Base-by-base conservation (phyloP, 2,113 vertebrate genomes). In the Centropus bengalensis region DNA sequence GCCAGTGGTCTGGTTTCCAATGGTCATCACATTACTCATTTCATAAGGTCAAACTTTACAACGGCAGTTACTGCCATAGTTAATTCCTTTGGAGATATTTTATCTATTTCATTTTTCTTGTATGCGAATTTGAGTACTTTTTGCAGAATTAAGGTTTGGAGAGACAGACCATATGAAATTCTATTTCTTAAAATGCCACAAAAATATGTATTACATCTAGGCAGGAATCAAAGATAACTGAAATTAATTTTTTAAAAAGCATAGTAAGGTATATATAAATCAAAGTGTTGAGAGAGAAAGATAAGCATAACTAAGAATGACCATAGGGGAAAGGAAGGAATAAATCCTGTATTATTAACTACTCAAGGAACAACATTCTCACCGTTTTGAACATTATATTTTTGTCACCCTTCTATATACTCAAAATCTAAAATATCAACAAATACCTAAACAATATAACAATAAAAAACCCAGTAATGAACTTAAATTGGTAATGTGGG, bases 21-120 rank as follows among this genome's bases (percentile, higher is more conserved):
- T 4, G 3, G 88, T 92, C 86, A 63, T 96, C 70, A 12, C 67
- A 49, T 96, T 94, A 60, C 15, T 76, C 49, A 70, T 97, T 97
- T 97, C 96, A 97, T 97, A 97, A 98, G 97, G 97, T 97, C 97
- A 97, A 82, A 97, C n/a, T 98, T 98, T 98, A 98, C 84, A 97
- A 85, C 71, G 36, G 36, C 24, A 83, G 82, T 96, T 93, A 83
- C 92, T 89, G 69, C 56, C 88, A 59, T 17, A 47, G 64, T 32
- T 74, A 94, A 95, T 89, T 88, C 79, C 58, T 73, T 86, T 88
- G n/a, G 51, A 93, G 76, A 85, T 51, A 36, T 49, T 94, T 64
- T 82, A 93, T 89, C 82, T 83, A 44, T 96, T 95, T 97, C 74
- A 96, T 96, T 80, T 96, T 95, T 92, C 30, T 42, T 70, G 24